A percentile compares a stretch with the other conserved stretches of the same genome.
phyloP scores from a whole-genome alignment of 2,797 vertebrate species.

The Muscicapa comitata region DNA sequence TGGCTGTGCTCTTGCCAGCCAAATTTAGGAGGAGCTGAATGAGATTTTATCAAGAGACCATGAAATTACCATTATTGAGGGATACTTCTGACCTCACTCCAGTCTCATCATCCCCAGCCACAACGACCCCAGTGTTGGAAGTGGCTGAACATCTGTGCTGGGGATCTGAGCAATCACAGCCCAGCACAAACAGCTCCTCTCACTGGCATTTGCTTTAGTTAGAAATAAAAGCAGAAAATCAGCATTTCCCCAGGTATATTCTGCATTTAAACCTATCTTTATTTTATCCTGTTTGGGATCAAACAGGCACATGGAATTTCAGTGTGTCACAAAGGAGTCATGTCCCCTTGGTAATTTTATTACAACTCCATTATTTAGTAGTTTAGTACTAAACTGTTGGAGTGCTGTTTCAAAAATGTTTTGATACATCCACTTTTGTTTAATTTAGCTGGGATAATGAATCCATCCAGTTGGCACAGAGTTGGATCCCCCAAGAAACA shows the following conservation, averaged over 20 bases:
- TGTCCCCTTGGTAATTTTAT: background rate
- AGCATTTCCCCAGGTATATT: background rate
- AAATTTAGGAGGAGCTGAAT: background rate
- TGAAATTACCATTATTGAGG: background rate
- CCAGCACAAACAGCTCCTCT: background rate
- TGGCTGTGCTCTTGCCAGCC: background rate
- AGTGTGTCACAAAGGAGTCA: background rate
- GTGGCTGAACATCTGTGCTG: background rate
- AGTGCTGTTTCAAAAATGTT: background rate
- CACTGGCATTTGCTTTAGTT: background rate
- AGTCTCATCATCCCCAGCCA: background rate
- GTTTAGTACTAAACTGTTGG: background rate
- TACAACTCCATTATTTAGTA: background rate
- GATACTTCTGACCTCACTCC: background rate
- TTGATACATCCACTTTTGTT: background rate
- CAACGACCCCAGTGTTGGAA: background rate
- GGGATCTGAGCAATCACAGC: background rate
- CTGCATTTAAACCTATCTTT: background rate
- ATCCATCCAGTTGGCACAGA: conserved; percentile 87
- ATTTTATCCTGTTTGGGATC: background rate
- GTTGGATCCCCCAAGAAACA: conserved; percentile 87
- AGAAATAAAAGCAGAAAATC: background rate
- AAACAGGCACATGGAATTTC: background rate
- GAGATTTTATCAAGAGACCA: background rate
- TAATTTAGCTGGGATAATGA: conserved; percentile 92